Evolutionary conservation across 2,797 vertebrate species (phyloP).

Genomic region (Karalla daura): DNA sequence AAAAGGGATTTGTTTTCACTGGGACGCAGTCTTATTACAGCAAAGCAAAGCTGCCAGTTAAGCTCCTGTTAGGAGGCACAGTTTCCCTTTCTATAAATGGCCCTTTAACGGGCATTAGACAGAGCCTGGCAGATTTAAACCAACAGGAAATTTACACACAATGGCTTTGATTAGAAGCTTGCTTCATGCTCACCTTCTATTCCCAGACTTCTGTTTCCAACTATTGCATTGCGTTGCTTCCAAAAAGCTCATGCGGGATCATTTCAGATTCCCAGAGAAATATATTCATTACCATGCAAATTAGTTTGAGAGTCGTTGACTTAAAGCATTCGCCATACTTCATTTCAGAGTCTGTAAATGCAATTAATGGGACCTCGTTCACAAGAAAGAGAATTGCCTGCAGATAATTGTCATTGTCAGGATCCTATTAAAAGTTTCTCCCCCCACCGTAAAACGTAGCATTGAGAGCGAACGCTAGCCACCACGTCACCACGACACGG

Average conservation of each 20-base stretch:
- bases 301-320: conserved; percentile 80
- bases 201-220: conserved; percentile 62
- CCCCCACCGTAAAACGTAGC: conserved; percentile 59
- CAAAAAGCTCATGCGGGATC: conserved; percentile 66
- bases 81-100: conserved; percentile 50
- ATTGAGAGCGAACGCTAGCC: conserved; percentile 48
- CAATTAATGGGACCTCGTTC: conserved; percentile 84
- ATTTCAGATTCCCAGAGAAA: conserved; percentile 81
- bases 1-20: conserved; percentile 51
- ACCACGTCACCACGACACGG: conserved; percentile 58
- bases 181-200: conserved; percentile 57
- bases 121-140: conserved; percentile 59
- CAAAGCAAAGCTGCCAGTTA: conserved; percentile 52
- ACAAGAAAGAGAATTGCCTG: conserved; percentile 80
- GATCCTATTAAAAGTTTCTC: conserved; percentile 77
- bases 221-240: conserved; percentile 43
- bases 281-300: conserved; percentile 85
- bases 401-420: conserved; percentile 78
- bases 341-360: conserved; percentile 84
- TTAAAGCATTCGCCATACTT: conserved; percentile 85
- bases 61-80: conserved; percentile 43
- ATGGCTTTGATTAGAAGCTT: conserved; percentile 65
- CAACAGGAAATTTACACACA: conserved; percentile 64
- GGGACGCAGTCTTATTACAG: conserved; percentile 40
- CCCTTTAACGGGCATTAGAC: conserved; percentile 55